These are phyloP conservation scores for Cyanocitta stelleri DNA, from an alignment of 2,113 vertebrate species.

Conservation along the genomic window DNA sequence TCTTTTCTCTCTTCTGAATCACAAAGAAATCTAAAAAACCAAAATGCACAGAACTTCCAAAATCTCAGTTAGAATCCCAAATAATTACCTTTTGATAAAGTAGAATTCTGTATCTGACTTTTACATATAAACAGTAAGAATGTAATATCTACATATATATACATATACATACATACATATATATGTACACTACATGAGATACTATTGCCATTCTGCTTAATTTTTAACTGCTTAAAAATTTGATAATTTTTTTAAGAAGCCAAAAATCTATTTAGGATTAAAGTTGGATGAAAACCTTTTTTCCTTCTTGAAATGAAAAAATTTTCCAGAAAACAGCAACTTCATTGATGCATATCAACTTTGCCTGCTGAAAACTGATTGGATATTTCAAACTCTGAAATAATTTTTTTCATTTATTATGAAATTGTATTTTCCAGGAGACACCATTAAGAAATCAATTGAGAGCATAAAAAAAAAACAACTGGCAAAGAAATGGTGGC, in stretches of 20 bases:
- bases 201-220: neutral
- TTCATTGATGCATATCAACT: neutral
- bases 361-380: neutral
- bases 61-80: neutral
- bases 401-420: neutral
- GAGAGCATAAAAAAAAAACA: neutral
- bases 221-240: neutral
- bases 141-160: neutral
- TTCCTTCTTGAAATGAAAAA: neutral
- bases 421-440: neutral
- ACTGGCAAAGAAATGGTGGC: neutral
- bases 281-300: neutral
- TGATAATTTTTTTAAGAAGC: neutral
- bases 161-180: no score
- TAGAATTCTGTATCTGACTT: neutral
- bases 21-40: neutral
- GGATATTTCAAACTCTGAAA: neutral
- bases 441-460: neutral
- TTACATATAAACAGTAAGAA: neutral
- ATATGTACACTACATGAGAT: fast-evolving
- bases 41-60: neutral
- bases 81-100: neutral
- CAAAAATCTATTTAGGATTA: neutral
- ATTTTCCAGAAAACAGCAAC: neutral
- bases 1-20: neutral